Percentiles rank a stretch among this genome's conserved stretches.
Evolutionary conservation across 2,888 invertebrate species (phyloP).

Genomic region (Meandrusa payeni): DNA sequence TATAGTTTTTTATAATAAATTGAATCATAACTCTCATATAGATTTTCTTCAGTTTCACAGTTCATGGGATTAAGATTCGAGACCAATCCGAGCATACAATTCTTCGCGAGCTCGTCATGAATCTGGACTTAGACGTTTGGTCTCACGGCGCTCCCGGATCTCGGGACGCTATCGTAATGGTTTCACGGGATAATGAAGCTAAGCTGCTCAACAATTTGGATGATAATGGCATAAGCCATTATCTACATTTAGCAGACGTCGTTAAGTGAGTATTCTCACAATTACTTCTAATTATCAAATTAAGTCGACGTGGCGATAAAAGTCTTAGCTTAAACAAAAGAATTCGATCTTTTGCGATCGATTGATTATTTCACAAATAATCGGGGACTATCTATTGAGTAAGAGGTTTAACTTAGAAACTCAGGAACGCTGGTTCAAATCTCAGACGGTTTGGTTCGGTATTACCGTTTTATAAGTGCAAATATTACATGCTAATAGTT

Average conservation of each 20-base stretch:
- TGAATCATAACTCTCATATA: too few species aligned
- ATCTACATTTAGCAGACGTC: constrained; percentile 35
- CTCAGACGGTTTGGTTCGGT: too few species aligned
- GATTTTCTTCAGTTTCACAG: constrained; percentile 32
- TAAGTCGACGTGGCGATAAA: too few species aligned
- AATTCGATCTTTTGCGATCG: too few species aligned
- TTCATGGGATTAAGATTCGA: constrained; percentile 33
- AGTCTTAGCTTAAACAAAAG: too few species aligned
- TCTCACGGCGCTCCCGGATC: constrained; percentile 32
- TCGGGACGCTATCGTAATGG: constrained; percentile 38
- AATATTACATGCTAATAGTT: too few species aligned
- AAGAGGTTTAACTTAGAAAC: too few species aligned
- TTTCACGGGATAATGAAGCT: constrained; percentile 30
- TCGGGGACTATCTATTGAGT: too few species aligned
- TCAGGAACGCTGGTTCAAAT: too few species aligned
- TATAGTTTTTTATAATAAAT: too few species aligned
- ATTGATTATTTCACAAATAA: constrained; percentile 13
- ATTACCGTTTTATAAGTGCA: too few species aligned
- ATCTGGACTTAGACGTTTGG: constrained; percentile 37
- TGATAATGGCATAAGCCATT: constrained; percentile 31
- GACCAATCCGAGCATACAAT: constrained; percentile 29
- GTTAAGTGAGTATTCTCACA: constrained; percentile 31
- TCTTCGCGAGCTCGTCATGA: constrained; percentile 30
- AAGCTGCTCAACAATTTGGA: constrained; percentile 32
- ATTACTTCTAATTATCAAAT: too few species aligned